Evolutionary conservation across 1,140 invertebrate species (phyloP).

Genomic region (Paracyclopina nana): DNA sequence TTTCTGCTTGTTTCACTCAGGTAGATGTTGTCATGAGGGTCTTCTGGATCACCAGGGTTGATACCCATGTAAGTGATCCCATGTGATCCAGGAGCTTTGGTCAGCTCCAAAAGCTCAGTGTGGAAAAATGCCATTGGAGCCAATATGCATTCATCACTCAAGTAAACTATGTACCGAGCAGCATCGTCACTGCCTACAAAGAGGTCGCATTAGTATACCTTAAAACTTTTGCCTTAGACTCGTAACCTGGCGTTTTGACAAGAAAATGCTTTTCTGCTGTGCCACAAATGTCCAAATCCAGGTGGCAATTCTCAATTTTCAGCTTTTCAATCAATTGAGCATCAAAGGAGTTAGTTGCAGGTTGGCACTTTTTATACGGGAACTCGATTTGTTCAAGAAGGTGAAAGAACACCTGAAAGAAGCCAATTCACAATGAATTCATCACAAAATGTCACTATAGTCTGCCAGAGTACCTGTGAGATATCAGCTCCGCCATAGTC

Average conservation of each 20-base stretch:
- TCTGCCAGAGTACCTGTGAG: conserved; percentile 55
- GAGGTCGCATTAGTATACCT: neutral
- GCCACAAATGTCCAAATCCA: conserved; percentile 65
- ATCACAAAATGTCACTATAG: no score
- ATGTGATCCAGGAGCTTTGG: conserved; percentile 28
- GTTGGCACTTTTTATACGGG: conserved; percentile 57
- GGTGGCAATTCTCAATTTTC: conserved; percentile 74
- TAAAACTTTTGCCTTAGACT: conserved; percentile 24
- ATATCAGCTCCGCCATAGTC: conserved; percentile 78
- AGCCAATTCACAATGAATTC: no score
- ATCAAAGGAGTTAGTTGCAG: conserved; percentile 32
- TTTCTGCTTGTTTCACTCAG: conserved; percentile 53
- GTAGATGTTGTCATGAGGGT: conserved; percentile 81
- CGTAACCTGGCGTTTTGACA: conserved; percentile 46
- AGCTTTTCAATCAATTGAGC: conserved; percentile 47
- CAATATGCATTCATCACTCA: conserved; percentile 81
- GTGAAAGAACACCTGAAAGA: no score
- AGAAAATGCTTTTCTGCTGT: conserved; percentile 55
- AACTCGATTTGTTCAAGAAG: conserved; percentile 68
- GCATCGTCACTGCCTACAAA: neutral
- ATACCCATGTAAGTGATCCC: conserved; percentile 45
- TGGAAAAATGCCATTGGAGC: conserved; percentile 69
- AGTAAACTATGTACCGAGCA: conserved; percentile 48
- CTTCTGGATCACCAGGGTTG: conserved; percentile 61
- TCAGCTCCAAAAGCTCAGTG: conserved; percentile 67